Conservation (phyloP, 2,888 invertebrate genomes). For the Rutpela maculata region DNA sequence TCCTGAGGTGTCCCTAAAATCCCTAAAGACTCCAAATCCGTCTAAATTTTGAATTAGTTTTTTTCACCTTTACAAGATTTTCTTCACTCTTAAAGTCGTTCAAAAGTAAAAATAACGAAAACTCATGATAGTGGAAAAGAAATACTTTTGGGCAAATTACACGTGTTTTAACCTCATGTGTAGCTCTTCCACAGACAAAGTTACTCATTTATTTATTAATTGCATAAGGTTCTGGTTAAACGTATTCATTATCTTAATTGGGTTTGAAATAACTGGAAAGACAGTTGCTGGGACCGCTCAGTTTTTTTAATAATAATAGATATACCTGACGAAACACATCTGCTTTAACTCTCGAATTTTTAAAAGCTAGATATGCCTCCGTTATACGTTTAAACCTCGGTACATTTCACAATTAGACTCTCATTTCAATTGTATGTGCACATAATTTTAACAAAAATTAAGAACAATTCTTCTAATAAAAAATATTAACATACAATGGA, state of each 20-base stretch:
- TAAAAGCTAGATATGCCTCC: neutral
- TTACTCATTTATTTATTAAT: slow-evolving; percentile 24
- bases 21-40: no score
- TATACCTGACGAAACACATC: slow-evolving; percentile 30
- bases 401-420: neutral
- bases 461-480: no score
- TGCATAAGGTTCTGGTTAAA: slow-evolving; percentile 17
- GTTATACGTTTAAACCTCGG: neutral
- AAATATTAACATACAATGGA: no score
- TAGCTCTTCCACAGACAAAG: neutral
- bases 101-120: no score
- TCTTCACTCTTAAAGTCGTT: no score
- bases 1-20: no score
- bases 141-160: neutral
- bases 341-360: slow-evolving; percentile 17
- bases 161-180: neutral
- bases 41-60: no score
- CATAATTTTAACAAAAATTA: no score
- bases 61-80: no score
- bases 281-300: slow-evolving; percentile 22
- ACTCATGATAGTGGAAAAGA: neutral
- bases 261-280: slow-evolving; percentile 36
- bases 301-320: slow-evolving; percentile 36
- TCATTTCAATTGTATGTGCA: neutral
- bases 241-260: slow-evolving; percentile 32